These are phyloP conservation scores for Drosophila incognita DNA, from an alignment of 2,888 invertebrate species.

Conservation along the genomic window DNA sequence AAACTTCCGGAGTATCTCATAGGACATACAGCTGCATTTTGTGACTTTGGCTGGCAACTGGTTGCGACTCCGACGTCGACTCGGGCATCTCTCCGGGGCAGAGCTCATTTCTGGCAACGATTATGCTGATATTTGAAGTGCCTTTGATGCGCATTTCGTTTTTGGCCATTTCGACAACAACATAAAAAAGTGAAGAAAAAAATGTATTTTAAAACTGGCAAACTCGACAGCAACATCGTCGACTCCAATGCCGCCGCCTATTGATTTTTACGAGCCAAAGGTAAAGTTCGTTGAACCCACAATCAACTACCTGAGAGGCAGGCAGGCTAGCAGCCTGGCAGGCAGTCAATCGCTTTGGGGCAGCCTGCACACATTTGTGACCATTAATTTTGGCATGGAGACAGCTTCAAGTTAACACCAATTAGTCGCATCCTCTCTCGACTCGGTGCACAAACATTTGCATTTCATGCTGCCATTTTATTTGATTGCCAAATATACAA, in stretches of 20 bases:
- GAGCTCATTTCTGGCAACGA: slow-evolving; percentile 63
- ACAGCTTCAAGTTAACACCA: slow-evolving; percentile 70
- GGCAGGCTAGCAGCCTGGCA: not conserved
- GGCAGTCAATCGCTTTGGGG: slow-evolving; percentile 6
- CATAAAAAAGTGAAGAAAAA: slow-evolving; percentile 11
- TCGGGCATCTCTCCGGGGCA: slow-evolving; percentile 2
- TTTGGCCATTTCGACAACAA: slow-evolving; percentile 42
- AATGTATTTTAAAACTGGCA: slow-evolving; percentile 68
- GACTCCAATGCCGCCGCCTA: slow-evolving; percentile 51
- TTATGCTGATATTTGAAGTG: slow-evolving; percentile 76
- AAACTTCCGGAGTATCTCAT: slow-evolving; percentile 19
- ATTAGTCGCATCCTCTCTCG: slow-evolving; percentile 71
- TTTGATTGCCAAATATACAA: slow-evolving; percentile 43
- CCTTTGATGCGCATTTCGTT: slow-evolving; percentile 75
- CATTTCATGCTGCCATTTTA: slow-evolving; percentile 37
- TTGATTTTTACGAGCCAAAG: slow-evolving; percentile 75
- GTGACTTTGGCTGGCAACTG: slow-evolving; percentile 29
- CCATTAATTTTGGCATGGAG: slow-evolving; percentile 49
- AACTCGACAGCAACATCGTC: slow-evolving; percentile 17
- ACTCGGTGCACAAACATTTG: slow-evolving; percentile 50
- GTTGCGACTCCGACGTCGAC: slow-evolving; percentile 4
- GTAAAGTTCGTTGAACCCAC: slow-evolving; percentile 69
- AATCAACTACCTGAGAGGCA: slow-evolving; percentile 25
- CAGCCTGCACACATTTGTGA: slow-evolving; percentile 32
- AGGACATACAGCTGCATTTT: slow-evolving; percentile 11